Evolutionary conservation across 2,888 invertebrate species (phyloP).

Genomic region (Acleris emargana): DNA sequence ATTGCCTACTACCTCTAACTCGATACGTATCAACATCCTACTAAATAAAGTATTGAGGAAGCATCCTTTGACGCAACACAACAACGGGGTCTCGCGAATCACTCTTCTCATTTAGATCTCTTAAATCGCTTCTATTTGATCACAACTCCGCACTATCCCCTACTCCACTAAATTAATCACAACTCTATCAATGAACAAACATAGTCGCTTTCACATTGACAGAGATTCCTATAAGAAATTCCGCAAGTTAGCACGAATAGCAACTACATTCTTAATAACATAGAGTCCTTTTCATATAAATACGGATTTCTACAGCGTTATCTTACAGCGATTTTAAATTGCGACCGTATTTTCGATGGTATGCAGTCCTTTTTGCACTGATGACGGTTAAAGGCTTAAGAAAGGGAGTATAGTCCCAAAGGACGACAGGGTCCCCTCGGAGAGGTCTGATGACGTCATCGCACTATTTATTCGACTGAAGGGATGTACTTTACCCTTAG

Average conservation of each 20-base stretch:
- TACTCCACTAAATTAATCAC: background rate
- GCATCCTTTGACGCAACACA: too few relatives aligned
- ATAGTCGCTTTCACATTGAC: background rate
- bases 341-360: too few relatives aligned
- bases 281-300: too few relatives aligned
- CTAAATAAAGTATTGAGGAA: too few relatives aligned
- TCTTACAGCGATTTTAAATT: too few relatives aligned
- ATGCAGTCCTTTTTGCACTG: too few relatives aligned
- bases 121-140: conserved; percentile 26
- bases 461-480: conserved; percentile 45
- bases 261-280: conserved; percentile 26
- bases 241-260: conserved; percentile 36
- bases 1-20: too few relatives aligned
- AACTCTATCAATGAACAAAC: background rate
- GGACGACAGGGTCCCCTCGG: conserved; percentile 48
- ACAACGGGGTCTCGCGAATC: conserved; percentile 27
- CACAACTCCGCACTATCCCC: conserved; percentile 5
- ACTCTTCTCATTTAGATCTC: conserved; percentile 42
- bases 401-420: conserved; percentile 40
- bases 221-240: background rate
- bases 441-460: conserved; percentile 52
- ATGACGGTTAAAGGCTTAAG: background rate
- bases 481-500: conserved; percentile 10
- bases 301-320: too few relatives aligned
- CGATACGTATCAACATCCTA: too few relatives aligned